These are phyloP conservation scores for Xerus rutilus DNA, from an alignment of 2,797 vertebrate genomes.

Conservation along the genomic window DNA sequence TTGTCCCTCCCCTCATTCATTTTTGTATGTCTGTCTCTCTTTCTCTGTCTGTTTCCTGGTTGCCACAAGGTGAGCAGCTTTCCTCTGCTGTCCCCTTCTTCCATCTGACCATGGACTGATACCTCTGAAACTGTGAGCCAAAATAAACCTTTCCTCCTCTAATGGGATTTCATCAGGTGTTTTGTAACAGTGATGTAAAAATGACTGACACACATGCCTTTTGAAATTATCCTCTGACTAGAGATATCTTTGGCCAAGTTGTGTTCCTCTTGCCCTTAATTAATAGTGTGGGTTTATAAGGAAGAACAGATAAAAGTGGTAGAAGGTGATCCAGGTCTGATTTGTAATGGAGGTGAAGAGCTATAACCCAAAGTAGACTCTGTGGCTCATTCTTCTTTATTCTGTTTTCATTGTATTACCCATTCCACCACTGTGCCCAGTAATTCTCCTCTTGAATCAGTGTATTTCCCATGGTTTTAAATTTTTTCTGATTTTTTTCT, in stretches of 20 bases:
- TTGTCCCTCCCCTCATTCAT: not conserved
- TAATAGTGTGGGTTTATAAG: not conserved
- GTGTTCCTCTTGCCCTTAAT: not conserved
- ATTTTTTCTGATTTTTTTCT: not conserved
- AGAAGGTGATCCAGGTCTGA: not conserved
- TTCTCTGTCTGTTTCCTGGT: too few relatives aligned
- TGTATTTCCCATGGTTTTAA: not conserved
- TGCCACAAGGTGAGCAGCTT: not conserved
- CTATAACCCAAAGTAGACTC: not conserved
- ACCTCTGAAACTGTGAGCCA: not conserved
- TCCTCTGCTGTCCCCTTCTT: not conserved
- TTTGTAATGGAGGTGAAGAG: not conserved
- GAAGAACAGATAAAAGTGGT: not conserved
- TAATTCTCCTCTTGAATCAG: not conserved
- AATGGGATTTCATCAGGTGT: not conserved
- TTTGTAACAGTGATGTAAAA: not conserved
- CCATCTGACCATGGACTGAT: not conserved
- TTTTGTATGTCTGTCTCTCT: too few relatives aligned
- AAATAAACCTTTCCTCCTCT: not conserved
- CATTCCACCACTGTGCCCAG: not conserved
- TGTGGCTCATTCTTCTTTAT: not conserved
- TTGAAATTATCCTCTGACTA: not conserved
- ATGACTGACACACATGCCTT: not conserved
- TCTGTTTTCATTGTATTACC: not conserved
- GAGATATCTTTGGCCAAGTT: not conserved